Evolutionary conservation across 2,113 vertebrate species (phyloP).

Genomic region (Struthidea cinerea): DNA sequence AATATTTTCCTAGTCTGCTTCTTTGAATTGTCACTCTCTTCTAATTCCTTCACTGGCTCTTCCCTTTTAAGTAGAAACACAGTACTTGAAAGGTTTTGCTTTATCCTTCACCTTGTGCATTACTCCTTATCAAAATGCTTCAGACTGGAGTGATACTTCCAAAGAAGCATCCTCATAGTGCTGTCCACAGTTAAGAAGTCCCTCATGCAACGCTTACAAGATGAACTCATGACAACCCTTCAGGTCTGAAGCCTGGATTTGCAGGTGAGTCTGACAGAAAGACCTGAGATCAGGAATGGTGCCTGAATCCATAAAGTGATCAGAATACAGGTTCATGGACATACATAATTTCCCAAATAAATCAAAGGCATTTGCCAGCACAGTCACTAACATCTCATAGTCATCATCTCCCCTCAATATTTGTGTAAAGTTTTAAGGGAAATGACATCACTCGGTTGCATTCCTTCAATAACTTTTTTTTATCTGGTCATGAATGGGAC

Average conservation of each 20-base stretch:
- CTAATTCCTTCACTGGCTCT: neutral
- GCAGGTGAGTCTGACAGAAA: neutral
- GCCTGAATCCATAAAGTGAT: neutral
- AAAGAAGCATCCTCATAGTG: neutral
- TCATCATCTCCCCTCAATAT: neutral
- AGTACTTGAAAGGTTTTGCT: neutral
- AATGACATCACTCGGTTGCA: neutral
- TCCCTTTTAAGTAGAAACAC: neutral
- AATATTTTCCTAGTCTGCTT: slow-evolving; percentile 10
- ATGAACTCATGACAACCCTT: neutral
- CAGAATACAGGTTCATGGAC: neutral
- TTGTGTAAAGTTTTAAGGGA: neutral
- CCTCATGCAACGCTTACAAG: neutral
- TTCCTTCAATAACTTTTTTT: neutral
- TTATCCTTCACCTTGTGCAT: neutral
- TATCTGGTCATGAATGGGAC: neutral
- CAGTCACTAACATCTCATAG: neutral
- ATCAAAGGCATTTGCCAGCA: neutral
- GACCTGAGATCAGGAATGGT: neutral
- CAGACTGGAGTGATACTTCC: neutral
- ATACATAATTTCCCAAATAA: neutral
- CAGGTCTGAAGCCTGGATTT: neutral
- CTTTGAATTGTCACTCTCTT: slow-evolving; percentile 29
- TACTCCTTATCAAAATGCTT: neutral
- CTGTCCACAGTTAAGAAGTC: neutral